Conservation (phyloP, 2,113 vertebrate genomes). For the Tiliqua scincoides region DNA sequence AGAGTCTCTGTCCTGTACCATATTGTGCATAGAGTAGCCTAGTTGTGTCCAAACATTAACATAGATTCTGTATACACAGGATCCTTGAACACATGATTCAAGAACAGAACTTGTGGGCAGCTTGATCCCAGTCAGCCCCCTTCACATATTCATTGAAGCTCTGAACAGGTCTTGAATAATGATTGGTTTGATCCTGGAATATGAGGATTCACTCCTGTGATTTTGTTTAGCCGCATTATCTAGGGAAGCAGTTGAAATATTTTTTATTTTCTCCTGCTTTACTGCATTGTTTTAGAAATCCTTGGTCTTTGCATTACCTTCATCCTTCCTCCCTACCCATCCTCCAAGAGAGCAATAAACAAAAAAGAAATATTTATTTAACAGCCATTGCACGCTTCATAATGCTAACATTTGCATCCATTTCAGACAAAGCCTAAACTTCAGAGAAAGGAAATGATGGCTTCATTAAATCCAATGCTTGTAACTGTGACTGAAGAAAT, state of each 20-base stretch:
- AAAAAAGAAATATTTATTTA: not conserved
- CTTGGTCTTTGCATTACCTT: not conserved
- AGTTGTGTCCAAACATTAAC: not conserved
- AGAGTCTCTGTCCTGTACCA: not conserved
- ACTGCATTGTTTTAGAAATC: not conserved
- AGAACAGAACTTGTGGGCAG: not conserved
- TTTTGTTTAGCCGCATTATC: not conserved
- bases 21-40: not conserved
- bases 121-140: not conserved
- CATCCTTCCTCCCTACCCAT: not conserved
- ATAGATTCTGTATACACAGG: not conserved
- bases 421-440: slow-evolving; percentile 10
- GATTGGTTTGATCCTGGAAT: not conserved
- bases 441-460: not conserved
- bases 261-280: not conserved
- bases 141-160: not conserved
- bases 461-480: slow-evolving; percentile 7
- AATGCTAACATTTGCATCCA: slow-evolving; percentile 3
- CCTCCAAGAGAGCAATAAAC: not conserved
- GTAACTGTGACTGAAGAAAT: slow-evolving; percentile 10
- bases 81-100: not conserved
- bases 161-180: not conserved
- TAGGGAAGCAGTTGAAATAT: not conserved
- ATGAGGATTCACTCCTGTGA: not conserved
- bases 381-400: not conserved